A percentile compares a stretch with the other conserved stretches of the same genome.
phyloP scores from a whole-genome alignment of 2,113 vertebrate genomes.

The Felis catus region DNA sequence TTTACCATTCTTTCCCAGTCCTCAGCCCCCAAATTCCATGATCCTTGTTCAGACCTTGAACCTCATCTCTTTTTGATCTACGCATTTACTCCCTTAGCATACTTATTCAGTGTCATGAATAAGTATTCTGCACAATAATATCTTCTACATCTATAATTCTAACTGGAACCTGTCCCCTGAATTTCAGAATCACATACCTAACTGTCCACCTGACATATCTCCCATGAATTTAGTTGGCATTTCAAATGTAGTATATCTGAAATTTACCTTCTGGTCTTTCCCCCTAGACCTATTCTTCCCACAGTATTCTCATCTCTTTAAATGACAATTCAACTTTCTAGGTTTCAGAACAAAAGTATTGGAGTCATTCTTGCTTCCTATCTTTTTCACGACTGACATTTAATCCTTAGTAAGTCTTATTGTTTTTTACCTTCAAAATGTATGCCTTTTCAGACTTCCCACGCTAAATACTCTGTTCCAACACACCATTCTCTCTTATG shows the following conservation, averaged over 20 bases:
- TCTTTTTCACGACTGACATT: neutral
- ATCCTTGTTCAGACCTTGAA: neutral
- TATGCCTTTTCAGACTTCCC: neutral
- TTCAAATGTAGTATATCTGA: neutral
- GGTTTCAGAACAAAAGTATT: neutral
- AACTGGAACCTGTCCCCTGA: neutral
- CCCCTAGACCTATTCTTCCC: neutral
- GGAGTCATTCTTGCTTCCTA: neutral
- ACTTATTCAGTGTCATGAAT: neutral
- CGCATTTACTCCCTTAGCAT: neutral
- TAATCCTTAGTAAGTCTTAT: neutral
- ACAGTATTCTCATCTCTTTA: neutral
- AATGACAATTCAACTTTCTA: neutral
- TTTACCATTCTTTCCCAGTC: neutral
- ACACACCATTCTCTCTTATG: neutral
- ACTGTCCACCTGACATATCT: neutral
- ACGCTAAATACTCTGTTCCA: neutral
- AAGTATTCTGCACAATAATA: neutral
- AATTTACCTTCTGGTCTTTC: neutral
- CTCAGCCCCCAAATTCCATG: neutral
- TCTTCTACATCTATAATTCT: neutral
- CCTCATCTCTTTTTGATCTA: neutral
- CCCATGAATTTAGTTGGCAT: neutral
- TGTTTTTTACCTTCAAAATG: neutral
- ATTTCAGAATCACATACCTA: neutral